Conservation (phyloP, 2,888 invertebrate species). For the Apantesis nais region DNA sequence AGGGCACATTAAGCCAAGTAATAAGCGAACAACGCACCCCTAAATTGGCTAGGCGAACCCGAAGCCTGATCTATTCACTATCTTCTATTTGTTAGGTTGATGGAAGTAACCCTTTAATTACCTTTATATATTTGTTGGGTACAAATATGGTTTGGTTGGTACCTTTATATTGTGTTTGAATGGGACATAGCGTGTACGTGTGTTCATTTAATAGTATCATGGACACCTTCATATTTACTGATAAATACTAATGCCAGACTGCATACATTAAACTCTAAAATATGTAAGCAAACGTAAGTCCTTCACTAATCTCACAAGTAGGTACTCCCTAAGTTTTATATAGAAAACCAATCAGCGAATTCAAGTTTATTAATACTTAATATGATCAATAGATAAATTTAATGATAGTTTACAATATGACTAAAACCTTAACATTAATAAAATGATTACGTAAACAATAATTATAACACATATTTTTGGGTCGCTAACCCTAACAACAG, state of each 20-base stretch:
- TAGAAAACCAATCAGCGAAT: not conserved
- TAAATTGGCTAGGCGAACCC: conserved; percentile 69
- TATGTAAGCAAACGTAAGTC: not conserved
- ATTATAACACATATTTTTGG: no score
- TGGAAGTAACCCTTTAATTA: conserved; percentile 33
- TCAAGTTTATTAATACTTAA: not conserved
- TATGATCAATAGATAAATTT: not conserved
- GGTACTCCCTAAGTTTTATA: not conserved
- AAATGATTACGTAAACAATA: not conserved
- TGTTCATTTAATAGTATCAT: not conserved
- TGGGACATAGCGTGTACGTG: not conserved
- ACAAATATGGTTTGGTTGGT: no score
- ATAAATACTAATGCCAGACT: not conserved
- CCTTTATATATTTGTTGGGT: not conserved
- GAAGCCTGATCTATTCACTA: conserved; percentile 67
- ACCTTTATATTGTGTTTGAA: not conserved
- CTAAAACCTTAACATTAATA: not conserved
- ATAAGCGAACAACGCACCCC: conserved; percentile 78
- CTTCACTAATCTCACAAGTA: not conserved
- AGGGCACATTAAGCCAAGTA: conserved; percentile 83
- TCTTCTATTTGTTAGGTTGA: conserved; percentile 46
- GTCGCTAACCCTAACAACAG: not conserved
- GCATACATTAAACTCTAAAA: not conserved
- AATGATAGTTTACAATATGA: not conserved
- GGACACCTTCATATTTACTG: not conserved